Evolutionary conservation across 2,888 invertebrate species (phyloP).

Genomic region (Trypoxylon attenuatum): DNA sequence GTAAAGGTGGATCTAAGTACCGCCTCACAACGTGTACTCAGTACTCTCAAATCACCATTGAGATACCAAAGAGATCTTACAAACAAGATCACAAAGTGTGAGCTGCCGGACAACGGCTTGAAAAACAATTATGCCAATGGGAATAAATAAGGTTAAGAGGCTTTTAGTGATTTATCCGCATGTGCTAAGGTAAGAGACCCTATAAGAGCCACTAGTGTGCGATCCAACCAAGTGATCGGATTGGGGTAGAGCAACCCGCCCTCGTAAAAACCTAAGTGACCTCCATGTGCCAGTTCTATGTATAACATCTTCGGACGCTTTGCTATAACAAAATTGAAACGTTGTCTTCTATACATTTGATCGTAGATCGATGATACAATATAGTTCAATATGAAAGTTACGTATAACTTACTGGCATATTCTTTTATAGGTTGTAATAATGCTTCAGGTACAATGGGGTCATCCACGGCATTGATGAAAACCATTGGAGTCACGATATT

Average conservation of each 20-base stretch:
- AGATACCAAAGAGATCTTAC: slow-evolving; percentile 15
- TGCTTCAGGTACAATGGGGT: slow-evolving; percentile 91
- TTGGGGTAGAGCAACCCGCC: slow-evolving; percentile 91
- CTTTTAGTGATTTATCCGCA: slow-evolving; percentile 68
- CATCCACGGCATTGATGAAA: slow-evolving; percentile 93
- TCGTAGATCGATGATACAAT: too few relatives aligned
- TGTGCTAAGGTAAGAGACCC: slow-evolving; percentile 83
- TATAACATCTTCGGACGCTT: slow-evolving; percentile 83
- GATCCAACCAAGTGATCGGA: slow-evolving; percentile 94
- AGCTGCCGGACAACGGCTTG: slow-evolving; percentile 12
- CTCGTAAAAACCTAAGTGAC: slow-evolving; percentile 96
- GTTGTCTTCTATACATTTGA: too few relatives aligned
- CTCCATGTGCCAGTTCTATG: slow-evolving; percentile 91
- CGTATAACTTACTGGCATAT: slow-evolving; percentile 82
- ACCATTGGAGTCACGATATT: slow-evolving; percentile 90
- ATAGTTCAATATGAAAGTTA: too few relatives aligned
- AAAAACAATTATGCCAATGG: slow-evolving; percentile 14
- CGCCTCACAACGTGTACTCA: neutral
- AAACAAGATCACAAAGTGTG: slow-evolving; percentile 26
- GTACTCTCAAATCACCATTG: slow-evolving; percentile 2
- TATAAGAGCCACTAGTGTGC: slow-evolving; percentile 87
- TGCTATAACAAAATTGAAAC: slow-evolving; percentile 74
- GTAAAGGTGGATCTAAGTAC: too few relatives aligned
- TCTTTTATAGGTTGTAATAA: slow-evolving; percentile 84
- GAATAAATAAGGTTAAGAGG: slow-evolving; percentile 59